A percentile compares a stretch with the other conserved stretches of the same genome.
Conservation (phyloP, 2,113 vertebrate genomes). For the Zeus faber region DNA sequence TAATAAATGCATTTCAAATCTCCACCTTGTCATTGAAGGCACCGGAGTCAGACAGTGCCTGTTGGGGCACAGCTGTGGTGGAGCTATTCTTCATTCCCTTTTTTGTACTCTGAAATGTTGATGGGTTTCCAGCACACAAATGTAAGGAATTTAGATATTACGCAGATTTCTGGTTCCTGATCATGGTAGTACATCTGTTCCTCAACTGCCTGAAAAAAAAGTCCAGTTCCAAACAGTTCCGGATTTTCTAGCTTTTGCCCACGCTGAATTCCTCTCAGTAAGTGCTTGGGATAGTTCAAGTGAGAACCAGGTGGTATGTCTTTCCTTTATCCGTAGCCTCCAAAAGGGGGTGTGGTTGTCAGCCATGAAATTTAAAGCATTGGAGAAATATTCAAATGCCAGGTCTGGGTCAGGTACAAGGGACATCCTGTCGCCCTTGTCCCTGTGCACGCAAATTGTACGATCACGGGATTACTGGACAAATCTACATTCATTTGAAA, state of each 20-base stretch:
- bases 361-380: not conserved
- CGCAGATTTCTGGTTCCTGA: not conserved
- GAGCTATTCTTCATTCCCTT: not conserved
- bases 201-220: not conserved
- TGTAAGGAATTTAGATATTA: conserved; percentile 2
- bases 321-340: not conserved
- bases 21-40: not conserved
- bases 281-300: not conserved
- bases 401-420: not conserved
- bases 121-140: not conserved
- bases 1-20: not conserved
- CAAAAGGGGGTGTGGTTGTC: not conserved
- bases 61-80: not conserved
- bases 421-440: not conserved
- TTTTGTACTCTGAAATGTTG: not conserved
- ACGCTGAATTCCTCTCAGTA: too few species aligned
- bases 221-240: not conserved
- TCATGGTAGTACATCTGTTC: too few species aligned
- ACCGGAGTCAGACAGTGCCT: not conserved
- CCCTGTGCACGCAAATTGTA: too few species aligned
- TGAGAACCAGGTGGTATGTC: not conserved
- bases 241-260: too few species aligned
- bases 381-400: not conserved
- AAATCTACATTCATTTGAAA: too few species aligned
- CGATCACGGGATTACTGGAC: too few species aligned